Conservation (phyloP, 2,113 vertebrate species). For the Podocnemis expansa region DNA sequence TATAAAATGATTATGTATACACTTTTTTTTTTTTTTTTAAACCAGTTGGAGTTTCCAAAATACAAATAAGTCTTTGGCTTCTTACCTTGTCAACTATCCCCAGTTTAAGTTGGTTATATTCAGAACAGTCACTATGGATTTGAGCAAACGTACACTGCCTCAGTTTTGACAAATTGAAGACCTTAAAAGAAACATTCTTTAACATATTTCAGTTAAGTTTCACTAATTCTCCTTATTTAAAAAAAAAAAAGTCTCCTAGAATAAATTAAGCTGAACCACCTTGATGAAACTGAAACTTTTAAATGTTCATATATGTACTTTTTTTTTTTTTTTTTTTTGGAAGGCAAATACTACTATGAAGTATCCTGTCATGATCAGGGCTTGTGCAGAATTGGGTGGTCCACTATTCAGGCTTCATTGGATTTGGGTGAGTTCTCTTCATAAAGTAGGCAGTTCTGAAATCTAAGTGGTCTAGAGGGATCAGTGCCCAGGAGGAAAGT, state of each 20-base stretch:
- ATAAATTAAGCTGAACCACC: background rate
- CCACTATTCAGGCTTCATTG: slow-evolving; percentile 90
- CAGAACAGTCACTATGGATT: background rate
- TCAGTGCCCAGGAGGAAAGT: accelerated
- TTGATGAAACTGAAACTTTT: background rate
- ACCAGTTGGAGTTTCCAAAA: background rate
- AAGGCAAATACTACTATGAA: slow-evolving; percentile 95
- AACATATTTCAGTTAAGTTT: background rate
- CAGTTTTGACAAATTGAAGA: background rate
- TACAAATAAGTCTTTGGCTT: background rate
- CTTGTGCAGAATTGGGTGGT: slow-evolving; percentile 96
- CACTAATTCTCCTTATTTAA: background rate
- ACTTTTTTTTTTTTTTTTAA: background rate
- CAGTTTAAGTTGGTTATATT: background rate
- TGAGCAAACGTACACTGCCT: background rate
- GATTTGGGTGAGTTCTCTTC: slow-evolving; percentile 86
- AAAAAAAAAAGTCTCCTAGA: background rate
- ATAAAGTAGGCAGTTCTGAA: background rate
- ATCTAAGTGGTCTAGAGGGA: background rate
- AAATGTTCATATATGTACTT: background rate
- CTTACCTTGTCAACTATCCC: background rate
- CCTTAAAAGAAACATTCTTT: background rate
- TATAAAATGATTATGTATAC: background rate
- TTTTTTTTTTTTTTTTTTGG: background rate
- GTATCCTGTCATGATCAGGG: slow-evolving; percentile 95